A percentile compares a stretch with the other conserved stretches of the same genome.
These are phyloP conservation scores for Danio aesculapii DNA, from an alignment of 2,797 vertebrate species.

Conservation along the genomic window DNA sequence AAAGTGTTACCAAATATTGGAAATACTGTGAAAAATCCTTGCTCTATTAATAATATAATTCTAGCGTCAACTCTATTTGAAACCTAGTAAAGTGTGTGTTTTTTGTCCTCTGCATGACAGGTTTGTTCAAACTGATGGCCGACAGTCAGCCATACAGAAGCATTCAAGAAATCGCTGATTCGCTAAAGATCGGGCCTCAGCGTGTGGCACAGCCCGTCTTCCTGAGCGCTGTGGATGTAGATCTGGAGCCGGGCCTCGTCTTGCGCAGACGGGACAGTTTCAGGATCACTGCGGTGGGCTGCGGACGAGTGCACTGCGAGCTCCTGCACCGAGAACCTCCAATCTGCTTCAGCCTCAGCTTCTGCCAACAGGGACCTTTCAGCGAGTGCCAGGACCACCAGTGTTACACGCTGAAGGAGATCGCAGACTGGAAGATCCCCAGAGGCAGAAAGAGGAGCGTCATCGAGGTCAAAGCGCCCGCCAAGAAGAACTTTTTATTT, in stretches of 20 bases:
- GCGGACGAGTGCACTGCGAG: constrained; percentile 71
- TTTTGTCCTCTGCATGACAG: constrained; percentile 65
- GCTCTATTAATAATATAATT: too few relatives aligned
- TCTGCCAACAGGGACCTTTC: constrained; percentile 81
- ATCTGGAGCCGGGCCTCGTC: constrained; percentile 65
- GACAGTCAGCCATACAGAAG: constrained; percentile 81
- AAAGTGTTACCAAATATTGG: too few relatives aligned
- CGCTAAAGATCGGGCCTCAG: constrained; percentile 75
- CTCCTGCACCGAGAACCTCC: constrained; percentile 68
- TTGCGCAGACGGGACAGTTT: constrained; percentile 76
- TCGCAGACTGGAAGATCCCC: constrained; percentile 84
- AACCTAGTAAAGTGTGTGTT: too few relatives aligned
- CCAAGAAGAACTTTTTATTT: constrained; percentile 62
- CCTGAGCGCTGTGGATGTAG: constrained; percentile 71
- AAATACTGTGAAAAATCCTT: too few relatives aligned
- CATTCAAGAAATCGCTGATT: constrained; percentile 78
- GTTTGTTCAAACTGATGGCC: constrained; percentile 81
- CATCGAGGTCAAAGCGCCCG: constrained; percentile 70
- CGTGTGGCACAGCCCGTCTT: constrained; percentile 78
- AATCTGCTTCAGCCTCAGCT: constrained; percentile 73
- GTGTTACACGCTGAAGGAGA: constrained; percentile 85
- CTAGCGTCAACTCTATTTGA: too few relatives aligned
- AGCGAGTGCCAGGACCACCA: constrained; percentile 83
- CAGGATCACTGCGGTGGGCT: constrained; percentile 74
- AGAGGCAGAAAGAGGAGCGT: constrained; percentile 78